Evolutionary conservation across 2,888 invertebrate genomes (phyloP), one percentile per base, ranked within the genome.

Genomic region (Ganaspis brasiliensis): DNA sequence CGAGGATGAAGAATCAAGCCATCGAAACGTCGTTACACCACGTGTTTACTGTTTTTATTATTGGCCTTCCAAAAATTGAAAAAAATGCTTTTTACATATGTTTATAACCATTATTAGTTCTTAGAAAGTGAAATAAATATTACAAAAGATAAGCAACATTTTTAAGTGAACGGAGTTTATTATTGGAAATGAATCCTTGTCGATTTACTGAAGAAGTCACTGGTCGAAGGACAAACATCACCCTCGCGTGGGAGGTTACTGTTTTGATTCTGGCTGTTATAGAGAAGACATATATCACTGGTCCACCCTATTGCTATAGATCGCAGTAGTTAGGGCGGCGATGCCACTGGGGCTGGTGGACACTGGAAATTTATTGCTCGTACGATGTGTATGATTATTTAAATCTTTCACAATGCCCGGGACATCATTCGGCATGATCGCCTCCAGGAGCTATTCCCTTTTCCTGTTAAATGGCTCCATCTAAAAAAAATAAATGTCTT

Each of bases 191-290:
- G 24, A 24, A 67, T 67, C 24, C 37, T 21, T 24, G 40, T 8
- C 40, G 24, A 45, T 67, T 67, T 67, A 67, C 24, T 45, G 73
- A 73, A 79, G 80, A 79, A 83, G 80, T 82, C 76, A 75, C 70
- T 80, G 76, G 79, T 73, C 81, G 71, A 78, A 83, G 84, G 81
- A 84, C 80, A 84, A 88, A 86, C 83, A 85, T 85, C 83, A 82
- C 76, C 79, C 81, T 84, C 67, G 59, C 24, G 70, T 82, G 84
- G 83, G 67, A 67, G 67, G 40, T 67, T n/a, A 67, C 67, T 89
- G 89, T 89, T 89, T 89, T 89, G 89, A 89, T 89, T 89, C 89
- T 85, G 86, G 86, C 81, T 88, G 87, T 88, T 89, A 89, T 89
- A 87, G 89, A 84, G 86, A 89, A 89, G 87, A 85, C 88, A 87